A percentile compares a stretch with the other conserved stretches of the same genome.
Evolutionary conservation across 2,888 invertebrate genomes (phyloP).

Genomic region (Tetragonula carbonaria): DNA sequence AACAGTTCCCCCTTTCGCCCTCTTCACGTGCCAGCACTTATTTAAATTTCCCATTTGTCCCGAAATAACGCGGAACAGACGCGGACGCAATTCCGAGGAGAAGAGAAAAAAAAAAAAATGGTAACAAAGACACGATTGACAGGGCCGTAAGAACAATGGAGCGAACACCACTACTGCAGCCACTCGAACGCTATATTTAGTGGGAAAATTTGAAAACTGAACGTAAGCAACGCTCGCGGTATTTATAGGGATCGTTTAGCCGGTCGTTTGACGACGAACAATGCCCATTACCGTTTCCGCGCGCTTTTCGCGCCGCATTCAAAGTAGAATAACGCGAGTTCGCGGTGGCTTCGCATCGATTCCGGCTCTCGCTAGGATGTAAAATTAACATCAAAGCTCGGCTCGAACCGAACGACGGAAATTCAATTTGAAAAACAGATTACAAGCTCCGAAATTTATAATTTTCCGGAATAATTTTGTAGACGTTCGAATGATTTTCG

Average conservation of each 20-base stretch:
- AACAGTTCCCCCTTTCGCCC: not conserved
- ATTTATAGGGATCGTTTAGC: constrained; percentile 44
- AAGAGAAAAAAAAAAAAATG: too few relatives aligned
- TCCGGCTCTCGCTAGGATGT: not conserved
- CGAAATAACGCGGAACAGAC: not conserved
- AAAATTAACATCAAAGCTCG: not conserved
- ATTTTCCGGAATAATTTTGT: too few relatives aligned
- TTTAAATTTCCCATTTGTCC: not conserved
- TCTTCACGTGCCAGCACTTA: not conserved
- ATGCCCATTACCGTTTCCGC: constrained; percentile 40
- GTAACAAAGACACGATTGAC: too few relatives aligned
- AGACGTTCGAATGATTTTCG: too few relatives aligned
- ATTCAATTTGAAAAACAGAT: too few relatives aligned
- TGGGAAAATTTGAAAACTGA: constrained; percentile 26
- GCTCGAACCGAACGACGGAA: too few relatives aligned
- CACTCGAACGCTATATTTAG: not conserved
- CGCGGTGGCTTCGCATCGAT: not conserved
- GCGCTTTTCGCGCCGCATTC: constrained; percentile 37
- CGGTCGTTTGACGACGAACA: constrained; percentile 31
- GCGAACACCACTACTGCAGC: too few relatives aligned
- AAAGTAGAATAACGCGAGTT: constrained; percentile 24
- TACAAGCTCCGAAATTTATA: too few relatives aligned
- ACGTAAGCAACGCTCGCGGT: not conserved
- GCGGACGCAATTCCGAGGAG: not conserved
- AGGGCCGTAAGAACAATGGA: too few relatives aligned